Percentiles rank a stretch among this genome's conserved stretches.
phyloP scores from a whole-genome alignment of 2,113 vertebrate species.

The Pseudopipra pipra region DNA sequence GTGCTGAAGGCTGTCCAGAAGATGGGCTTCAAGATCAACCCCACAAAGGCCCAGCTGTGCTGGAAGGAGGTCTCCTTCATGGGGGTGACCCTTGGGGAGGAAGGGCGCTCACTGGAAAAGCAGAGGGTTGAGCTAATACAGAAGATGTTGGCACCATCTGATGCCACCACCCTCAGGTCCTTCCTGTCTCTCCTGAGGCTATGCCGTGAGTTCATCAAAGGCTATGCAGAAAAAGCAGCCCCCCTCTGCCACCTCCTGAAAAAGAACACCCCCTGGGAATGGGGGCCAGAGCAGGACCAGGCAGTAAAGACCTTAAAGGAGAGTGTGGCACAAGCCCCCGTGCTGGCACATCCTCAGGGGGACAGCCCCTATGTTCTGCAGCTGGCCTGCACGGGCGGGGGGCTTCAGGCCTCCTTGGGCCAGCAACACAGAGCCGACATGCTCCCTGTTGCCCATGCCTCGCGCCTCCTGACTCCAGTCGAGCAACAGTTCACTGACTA shows the following conservation, averaged over 20 bases:
- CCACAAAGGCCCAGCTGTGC: slow-evolving; percentile 54
- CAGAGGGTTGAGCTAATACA: slow-evolving; percentile 44
- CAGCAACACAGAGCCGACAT: not conserved
- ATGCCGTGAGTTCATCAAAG: slow-evolving; percentile 41
- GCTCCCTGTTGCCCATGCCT: not conserved
- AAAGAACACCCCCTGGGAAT: slow-evolving; percentile 21
- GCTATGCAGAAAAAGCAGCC: slow-evolving; percentile 25
- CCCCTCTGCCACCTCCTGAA: slow-evolving; percentile 36
- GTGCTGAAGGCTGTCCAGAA: slow-evolving; percentile 39
- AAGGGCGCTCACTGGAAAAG: slow-evolving; percentile 20
- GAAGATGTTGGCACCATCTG: not conserved
- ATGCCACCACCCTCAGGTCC: not conserved
- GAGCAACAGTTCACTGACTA: slow-evolving; percentile 43
- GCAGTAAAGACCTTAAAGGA: slow-evolving; percentile 44
- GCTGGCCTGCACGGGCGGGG: not conserved
- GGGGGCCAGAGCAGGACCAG: slow-evolving; percentile 41
- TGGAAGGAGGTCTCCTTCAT: slow-evolving; percentile 60
- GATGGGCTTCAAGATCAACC: slow-evolving; percentile 33
- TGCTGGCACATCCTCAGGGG: not conserved
- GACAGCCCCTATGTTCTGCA: slow-evolving; percentile 22
- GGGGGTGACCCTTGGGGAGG: slow-evolving; percentile 47
- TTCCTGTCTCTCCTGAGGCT: slow-evolving; percentile 31
- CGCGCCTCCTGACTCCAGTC: not conserved
- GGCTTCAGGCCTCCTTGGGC: slow-evolving; percentile 10
- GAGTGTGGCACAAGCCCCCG: not conserved